Percentiles rank a stretch among this genome's conserved stretches.
Evolutionary conservation across 2,797 vertebrate species (phyloP).

Genomic region (Gymnoscopelus braueri): DNA sequence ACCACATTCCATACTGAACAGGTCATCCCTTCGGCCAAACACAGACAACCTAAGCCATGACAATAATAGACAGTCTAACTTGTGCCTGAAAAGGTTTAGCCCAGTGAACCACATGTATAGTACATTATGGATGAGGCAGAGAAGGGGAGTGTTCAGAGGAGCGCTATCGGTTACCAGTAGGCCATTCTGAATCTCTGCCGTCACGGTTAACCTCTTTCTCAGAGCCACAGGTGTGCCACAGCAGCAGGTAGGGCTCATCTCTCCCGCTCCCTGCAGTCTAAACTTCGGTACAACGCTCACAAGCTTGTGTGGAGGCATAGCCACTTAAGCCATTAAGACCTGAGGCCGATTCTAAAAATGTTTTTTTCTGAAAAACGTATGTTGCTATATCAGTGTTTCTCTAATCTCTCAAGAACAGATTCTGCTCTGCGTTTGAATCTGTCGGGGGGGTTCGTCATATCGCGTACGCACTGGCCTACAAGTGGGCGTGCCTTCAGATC

Average conservation of each 20-base stretch:
- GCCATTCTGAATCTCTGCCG: conserved; percentile 56
- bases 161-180: conserved; percentile 73
- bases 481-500: too few species aligned
- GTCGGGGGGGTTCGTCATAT: too few species aligned
- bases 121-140: conserved; percentile 76
- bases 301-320: neutral
- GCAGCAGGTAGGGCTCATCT: conserved; percentile 25
- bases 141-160: conserved; percentile 63
- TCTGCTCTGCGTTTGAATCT: too few species aligned
- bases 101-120: conserved; percentile 59
- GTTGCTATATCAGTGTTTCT: too few species aligned
- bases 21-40: conserved; percentile 25
- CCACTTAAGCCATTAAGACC: too few species aligned
- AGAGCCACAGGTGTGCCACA: conserved; percentile 44
- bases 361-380: too few species aligned
- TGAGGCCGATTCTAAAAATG: too few species aligned
- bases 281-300: conserved; percentile 38
- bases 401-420: too few species aligned
- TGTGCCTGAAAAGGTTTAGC: conserved; percentile 51
- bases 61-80: conserved; percentile 18
- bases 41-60: conserved; percentile 44
- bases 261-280: conserved; percentile 34
- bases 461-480: too few species aligned
- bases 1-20: conserved; percentile 28
- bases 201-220: conserved; percentile 54